Conservation (phyloP, 64 coral and sea anemone genomes). For the Actinia tenebrosa region DNA sequence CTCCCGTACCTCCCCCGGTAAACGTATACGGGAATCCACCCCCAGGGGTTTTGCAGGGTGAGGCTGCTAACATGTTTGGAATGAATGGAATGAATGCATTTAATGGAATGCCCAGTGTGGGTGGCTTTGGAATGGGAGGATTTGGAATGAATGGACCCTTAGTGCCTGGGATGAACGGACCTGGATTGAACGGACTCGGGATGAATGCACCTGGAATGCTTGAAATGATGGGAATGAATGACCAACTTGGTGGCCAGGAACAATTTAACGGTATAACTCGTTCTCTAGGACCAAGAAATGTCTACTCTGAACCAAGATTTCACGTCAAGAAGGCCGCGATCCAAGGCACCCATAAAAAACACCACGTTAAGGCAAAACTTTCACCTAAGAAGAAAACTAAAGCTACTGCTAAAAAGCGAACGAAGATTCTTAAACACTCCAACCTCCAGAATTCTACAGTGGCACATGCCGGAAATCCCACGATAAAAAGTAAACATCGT, state of each 20-base stretch:
- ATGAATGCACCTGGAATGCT: conserved; percentile 2
- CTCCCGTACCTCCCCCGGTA: conserved; percentile 63
- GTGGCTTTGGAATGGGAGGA: conserved; percentile 40
- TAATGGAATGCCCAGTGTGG: conserved; percentile 14
- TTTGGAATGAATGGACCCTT: conserved; percentile 25
- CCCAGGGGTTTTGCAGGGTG: conserved; percentile 58
- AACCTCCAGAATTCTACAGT: background rate
- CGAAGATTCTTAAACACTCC: background rate
- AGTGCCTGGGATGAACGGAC: conserved; percentile 15
- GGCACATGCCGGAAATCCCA: background rate
- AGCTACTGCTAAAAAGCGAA: background rate
- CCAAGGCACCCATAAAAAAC: conserved; percentile 16
- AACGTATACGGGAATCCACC: conserved; percentile 77
- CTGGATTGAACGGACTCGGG: conserved; percentile 16
- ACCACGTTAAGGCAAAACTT: background rate
- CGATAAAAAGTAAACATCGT: background rate
- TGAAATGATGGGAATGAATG: conserved; percentile 6
- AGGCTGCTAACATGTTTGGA: conserved; percentile 2
- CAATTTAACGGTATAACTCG: background rate
- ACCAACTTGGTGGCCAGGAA: conserved; percentile 24
- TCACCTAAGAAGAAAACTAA: background rate
- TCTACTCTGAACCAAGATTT: background rate
- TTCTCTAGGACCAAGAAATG: conserved; percentile 11
- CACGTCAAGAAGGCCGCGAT: conserved; percentile 79
- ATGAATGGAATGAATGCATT: conserved; percentile 41